phyloP scores from a whole-genome alignment of 2,797 vertebrate species.

The Limosa lapponica region DNA sequence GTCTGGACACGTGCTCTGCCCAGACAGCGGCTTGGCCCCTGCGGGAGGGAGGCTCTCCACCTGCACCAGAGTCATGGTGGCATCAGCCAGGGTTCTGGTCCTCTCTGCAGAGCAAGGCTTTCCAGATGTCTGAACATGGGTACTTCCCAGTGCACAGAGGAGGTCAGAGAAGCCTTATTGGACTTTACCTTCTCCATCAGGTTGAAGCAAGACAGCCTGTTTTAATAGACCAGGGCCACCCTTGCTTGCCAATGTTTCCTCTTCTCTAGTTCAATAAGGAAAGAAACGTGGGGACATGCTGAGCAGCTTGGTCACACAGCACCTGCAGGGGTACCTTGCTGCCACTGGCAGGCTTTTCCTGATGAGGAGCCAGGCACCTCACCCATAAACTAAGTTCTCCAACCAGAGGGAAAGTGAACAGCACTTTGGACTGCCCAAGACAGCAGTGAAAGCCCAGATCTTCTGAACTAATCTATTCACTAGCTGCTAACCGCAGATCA shows the following conservation, averaged over 20 bases:
- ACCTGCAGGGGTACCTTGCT: background rate
- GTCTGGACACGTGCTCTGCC: background rate
- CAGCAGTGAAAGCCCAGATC: background rate
- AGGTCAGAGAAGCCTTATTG: background rate
- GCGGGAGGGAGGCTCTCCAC: background rate
- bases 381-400: background rate
- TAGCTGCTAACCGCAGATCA: background rate
- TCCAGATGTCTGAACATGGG: background rate
- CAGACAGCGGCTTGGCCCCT: background rate
- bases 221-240: accelerated
- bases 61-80: accelerated
- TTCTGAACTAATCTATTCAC: background rate
- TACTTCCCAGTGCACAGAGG: background rate
- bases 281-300: background rate
- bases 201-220: background rate
- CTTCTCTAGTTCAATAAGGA: background rate
- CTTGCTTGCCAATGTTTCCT: background rate
- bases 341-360: background rate
- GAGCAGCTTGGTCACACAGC: background rate
- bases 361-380: background rate
- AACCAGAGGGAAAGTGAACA: background rate
- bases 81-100: background rate
- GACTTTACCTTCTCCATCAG: background rate
- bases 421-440: background rate
- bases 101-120: background rate